Conservation (phyloP, 2,797 vertebrate genomes). For the Luscinia luscinia region DNA sequence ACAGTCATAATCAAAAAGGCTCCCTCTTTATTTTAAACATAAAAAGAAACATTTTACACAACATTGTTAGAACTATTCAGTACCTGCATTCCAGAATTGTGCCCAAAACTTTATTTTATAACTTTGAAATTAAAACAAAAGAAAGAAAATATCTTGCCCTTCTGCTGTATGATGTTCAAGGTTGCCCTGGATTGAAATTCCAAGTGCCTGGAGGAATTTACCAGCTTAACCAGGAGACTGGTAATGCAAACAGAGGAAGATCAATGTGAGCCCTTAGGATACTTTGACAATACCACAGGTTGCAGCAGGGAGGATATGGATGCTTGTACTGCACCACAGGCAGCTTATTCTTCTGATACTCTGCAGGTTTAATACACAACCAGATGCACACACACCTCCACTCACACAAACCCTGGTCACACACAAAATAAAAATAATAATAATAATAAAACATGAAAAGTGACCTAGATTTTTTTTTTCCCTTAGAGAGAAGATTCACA, state of each 20-base stretch:
- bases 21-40: conserved; percentile 73
- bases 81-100: conserved; percentile 69
- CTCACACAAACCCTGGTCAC: conserved; percentile 53
- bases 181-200: conserved; percentile 38
- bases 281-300: conserved; percentile 60
- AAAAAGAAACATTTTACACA: conserved; percentile 72
- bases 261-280: conserved; percentile 68
- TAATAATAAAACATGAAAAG: conserved; percentile 23
- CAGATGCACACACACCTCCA: conserved; percentile 49
- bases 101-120: conserved; percentile 59
- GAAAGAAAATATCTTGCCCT: conserved; percentile 47
- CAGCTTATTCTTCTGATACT: conserved; percentile 41
- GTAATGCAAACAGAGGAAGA: conserved; percentile 54
- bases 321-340: conserved; percentile 25
- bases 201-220: conserved; percentile 54
- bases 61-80: conserved; percentile 49
- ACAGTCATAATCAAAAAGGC: conserved; percentile 66
- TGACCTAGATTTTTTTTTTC: not conserved
- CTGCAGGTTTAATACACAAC: conserved; percentile 37
- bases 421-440: conserved; percentile 32
- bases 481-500: conserved; percentile 4
- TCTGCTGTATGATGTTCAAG: conserved; percentile 37
- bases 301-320: conserved; percentile 51
- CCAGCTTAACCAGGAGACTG: conserved; percentile 50
- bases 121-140: conserved; percentile 45